Base-by-base conservation (phyloP, 2,113 vertebrate genomes). In the Pelecanus crispus region DNA sequence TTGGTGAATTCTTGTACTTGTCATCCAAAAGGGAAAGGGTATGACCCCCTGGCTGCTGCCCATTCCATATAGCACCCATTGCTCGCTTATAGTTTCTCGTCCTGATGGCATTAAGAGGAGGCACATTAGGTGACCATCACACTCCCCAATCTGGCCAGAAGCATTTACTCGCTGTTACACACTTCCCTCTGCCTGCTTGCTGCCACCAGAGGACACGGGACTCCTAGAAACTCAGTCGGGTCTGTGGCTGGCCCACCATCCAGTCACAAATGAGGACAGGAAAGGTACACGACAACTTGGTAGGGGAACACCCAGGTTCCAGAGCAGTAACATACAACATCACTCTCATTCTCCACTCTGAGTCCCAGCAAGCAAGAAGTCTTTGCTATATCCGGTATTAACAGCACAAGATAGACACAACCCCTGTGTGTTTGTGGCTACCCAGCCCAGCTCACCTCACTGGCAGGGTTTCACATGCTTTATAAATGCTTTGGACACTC, bases 1-100 rank as follows among this genome's bases (percentile, higher is more conserved):
- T 99, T 47, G 94, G 92, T 58, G 96, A 98, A 47, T 81, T 81
- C 61, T 96, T 79, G 7, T 95, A 97, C 72, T 98, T 98, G 11
- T 78, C 70, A 24, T 42, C 73, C 55, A 13, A 19, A 55, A 73
- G 77, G 56, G 86, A 93, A 12, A 25, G 32, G 59, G 13, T 3
- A 9, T 0, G 21, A 6, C 56, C 72, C 28, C 94, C 97, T 1
- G 10, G 52, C 26, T 77, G 92, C 50, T 94, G 94, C 24, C 92
- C 67, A 0, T 94, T 93, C 19, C 96, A 94, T 4, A 72, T 31
- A 9, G 88, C 93, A 8, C 93, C 96, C 91, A 96, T 44, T 0
- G 97, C 97, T 86, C 96, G 97, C 61, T 98, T 98, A 38, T 82
- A 98, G 97, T 97, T 98, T 61, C 94, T 97, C 9, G 96, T 97